Evolutionary conservation across 1,140 invertebrate genomes (phyloP), one percentile per base, ranked within the genome.

Genomic region (Archivesica marissinica): DNA sequence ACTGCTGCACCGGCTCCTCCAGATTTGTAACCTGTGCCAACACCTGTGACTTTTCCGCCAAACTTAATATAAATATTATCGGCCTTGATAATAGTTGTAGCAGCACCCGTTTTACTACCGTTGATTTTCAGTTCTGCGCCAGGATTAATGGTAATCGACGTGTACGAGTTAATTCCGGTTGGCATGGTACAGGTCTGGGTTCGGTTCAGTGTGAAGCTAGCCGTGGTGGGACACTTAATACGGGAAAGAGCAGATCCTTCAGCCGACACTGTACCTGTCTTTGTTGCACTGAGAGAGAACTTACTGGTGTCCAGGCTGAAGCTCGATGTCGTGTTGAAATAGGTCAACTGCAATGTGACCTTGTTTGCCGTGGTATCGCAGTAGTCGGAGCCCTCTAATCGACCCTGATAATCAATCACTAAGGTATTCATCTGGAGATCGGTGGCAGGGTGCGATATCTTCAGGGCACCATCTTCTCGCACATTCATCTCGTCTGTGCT

Each of bases 1-100:
- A 56, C 35, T 9, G 88, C 75, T 3, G 85, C 77, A 30, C 91
- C 91, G 6, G 83, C 77, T 6, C 90, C 90, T 75, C 52, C 28
- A 6, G 74, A 44, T 25, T 44, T 23, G 68, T 84, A 89, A 0
- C 91, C 91, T 56, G 64, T 87, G 4, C 89, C 91, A 15, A 85
- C 54, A 20, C 89, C 91, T 35, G 64, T 75, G 23, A 92, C 79
- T 1, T 41, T 50, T 9, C 89, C 90, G n/a, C 86, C 86, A 56
- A 86, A 85, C 38, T 76, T 88, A n/a, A 92, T 88, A n/a, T 86
- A 41, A 15, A 92, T n/a, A 13, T 66, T 82, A 41, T 85, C 66
- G n/a, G 89, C 88, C 28, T 54, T 87, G 17, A 92, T 87, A 13
- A 82, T 89, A 4, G 91, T 92, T 35, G 61, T 87, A n/a, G 75